phyloP scores from a whole-genome alignment of 2,888 invertebrate species.

The Bibio marci region DNA sequence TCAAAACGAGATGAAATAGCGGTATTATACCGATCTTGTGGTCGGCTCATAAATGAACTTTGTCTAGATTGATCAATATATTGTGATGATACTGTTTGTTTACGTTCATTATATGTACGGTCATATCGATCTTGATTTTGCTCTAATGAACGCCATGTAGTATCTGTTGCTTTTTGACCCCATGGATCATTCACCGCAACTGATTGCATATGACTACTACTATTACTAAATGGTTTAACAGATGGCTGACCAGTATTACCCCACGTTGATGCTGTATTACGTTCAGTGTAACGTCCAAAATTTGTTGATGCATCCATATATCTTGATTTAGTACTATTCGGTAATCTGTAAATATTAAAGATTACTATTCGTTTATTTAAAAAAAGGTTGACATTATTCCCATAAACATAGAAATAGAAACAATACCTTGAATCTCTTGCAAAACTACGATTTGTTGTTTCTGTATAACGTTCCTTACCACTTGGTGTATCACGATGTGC shows the following conservation, averaged over 20 bases:
- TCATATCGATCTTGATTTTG: slow-evolving; percentile 25
- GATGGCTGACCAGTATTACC: slow-evolving; percentile 14
- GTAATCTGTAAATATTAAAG: no score
- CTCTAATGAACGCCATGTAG: slow-evolving; percentile 22
- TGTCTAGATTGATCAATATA: slow-evolving; percentile 17
- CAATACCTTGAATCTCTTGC: no score
- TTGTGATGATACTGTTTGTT: slow-evolving; percentile 16
- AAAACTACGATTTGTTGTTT: no score
- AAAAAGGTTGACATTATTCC: no score
- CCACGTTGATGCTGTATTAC: slow-evolving; percentile 14
- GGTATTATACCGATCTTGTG: slow-evolving; percentile 25
- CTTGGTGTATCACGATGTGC: no score
- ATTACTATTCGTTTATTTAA: no score
- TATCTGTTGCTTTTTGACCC: slow-evolving; percentile 15
- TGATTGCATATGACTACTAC: slow-evolving; percentile 23
- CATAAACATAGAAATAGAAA: no score
- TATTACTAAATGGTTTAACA: slow-evolving; percentile 25
- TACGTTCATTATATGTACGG: slow-evolving; percentile 27
- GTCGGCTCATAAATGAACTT: slow-evolving; percentile 18
- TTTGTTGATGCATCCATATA: slow-evolving; percentile 6
- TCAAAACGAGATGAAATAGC: slow-evolving; percentile 25
- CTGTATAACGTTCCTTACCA: no score
- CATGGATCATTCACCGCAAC: slow-evolving; percentile 16
- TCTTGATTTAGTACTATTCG: slow-evolving; percentile 2
- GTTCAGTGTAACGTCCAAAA: slow-evolving; percentile 11